A percentile compares a stretch with the other conserved stretches of the same genome.
Conservation (phyloP, 2,888 invertebrate genomes). For the Phortica magna region DNA sequence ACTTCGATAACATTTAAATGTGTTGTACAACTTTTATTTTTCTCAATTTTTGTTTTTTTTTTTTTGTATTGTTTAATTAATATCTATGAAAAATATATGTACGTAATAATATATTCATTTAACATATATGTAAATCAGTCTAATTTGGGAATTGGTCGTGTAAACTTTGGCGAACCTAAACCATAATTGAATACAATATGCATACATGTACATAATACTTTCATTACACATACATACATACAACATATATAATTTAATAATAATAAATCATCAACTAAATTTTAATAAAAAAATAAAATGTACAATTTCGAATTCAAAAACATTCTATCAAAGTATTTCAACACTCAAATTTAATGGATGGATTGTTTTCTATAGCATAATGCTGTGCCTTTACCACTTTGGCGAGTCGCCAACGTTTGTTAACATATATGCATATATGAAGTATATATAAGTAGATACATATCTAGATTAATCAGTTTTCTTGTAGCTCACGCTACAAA, state of each 20-base stretch:
- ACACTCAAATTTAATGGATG: conserved; percentile 28
- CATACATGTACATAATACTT: conserved; percentile 30
- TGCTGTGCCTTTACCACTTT: neutral
- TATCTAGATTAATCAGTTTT: conserved; percentile 13
- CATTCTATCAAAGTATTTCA: neutral
- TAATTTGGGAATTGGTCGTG: conserved; percentile 73
- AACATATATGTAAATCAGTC: conserved; percentile 69
- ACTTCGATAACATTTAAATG: conserved; percentile 15
- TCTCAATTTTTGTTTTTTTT: conserved; percentile 47
- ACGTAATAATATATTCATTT: conserved; percentile 28
- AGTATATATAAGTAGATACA: neutral
- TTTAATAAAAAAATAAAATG: neutral
- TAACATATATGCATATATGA: conserved; percentile 1
- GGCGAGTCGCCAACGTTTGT: neutral
- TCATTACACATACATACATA: neutral
- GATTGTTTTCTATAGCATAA: conserved; percentile 19
- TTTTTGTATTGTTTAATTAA: conserved; percentile 49
- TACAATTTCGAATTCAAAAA: conserved; percentile 18
- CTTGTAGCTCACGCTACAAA: conserved; percentile 22
- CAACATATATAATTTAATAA: conserved; percentile 1
- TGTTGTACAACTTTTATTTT: conserved; percentile 52
- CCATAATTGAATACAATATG: conserved; percentile 32
- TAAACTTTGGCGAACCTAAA: conserved; percentile 55
- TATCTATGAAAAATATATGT: conserved; percentile 34
- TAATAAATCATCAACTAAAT: neutral